Percentiles rank a stretch among this genome's conserved stretches.
Conservation (phyloP, 2,113 vertebrate species). For the Tautogolabrus adspersus region DNA sequence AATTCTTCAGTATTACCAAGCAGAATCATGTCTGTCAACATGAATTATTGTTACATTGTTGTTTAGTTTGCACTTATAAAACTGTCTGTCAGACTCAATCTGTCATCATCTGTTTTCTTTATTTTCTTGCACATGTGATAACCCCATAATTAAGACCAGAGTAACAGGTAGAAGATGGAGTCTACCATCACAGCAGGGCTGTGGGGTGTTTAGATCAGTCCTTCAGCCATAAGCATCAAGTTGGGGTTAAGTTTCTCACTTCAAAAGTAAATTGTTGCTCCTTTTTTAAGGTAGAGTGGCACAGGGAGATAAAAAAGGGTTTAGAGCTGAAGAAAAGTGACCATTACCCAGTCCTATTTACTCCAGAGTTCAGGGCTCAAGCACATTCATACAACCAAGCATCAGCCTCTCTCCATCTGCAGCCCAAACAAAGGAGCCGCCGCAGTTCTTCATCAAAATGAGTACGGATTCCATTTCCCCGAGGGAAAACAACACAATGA, state of each 20-base stretch:
- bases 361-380: slow-evolving; percentile 67
- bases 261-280: slow-evolving; percentile 30
- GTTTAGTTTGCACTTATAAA: neutral
- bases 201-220: neutral
- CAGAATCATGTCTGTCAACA: neutral
- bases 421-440: slow-evolving; percentile 77
- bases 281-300: slow-evolving; percentile 47
- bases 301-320: slow-evolving; percentile 18
- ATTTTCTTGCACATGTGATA: neutral
- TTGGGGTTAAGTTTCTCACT: slow-evolving; percentile 42
- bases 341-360: slow-evolving; percentile 68
- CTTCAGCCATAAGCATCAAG: slow-evolving; percentile 27
- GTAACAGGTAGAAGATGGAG: neutral
- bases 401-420: slow-evolving; percentile 64
- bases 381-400: slow-evolving; percentile 74
- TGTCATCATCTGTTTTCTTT: neutral
- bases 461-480: slow-evolving; percentile 79
- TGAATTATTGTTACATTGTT: neutral
- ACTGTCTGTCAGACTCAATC: neutral
- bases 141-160: neutral
- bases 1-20: neutral
- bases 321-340: slow-evolving; percentile 44
- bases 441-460: slow-evolving; percentile 78
- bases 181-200: too few relatives aligned
- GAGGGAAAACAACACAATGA: slow-evolving; percentile 82